Conservation (phyloP, 2,113 vertebrate species). For the Channa argus region DNA sequence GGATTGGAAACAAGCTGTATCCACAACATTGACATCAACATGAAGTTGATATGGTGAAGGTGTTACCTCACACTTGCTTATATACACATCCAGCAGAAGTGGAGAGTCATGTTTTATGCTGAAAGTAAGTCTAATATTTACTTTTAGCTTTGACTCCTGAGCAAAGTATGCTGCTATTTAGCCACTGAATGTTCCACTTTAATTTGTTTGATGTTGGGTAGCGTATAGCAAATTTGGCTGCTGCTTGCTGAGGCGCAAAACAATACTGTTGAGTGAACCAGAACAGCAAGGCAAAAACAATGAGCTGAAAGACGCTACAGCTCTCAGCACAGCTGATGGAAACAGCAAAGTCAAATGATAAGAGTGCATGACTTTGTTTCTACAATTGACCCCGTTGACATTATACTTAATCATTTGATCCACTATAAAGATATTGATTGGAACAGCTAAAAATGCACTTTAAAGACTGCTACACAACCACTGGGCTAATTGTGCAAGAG, state of each 20-base stretch:
- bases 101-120: conserved; percentile 5
- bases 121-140: conserved; percentile 3
- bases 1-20: conserved; percentile 14
- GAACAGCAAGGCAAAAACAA: not conserved
- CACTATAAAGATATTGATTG: no score
- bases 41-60: conserved; percentile 3
- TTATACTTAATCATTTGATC: not conserved
- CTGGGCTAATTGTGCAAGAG: not conserved
- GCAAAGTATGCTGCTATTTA: not conserved
- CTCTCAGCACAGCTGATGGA: not conserved
- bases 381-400: not conserved
- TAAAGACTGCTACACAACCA: not conserved
- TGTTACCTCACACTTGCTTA: conserved; percentile 9
- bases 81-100: conserved; percentile 13
- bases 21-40: conserved; percentile 17
- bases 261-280: not conserved
- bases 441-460: no score
- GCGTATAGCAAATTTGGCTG: no score
- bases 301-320: not conserved
- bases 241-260: not conserved
- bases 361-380: no score
- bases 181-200: not conserved
- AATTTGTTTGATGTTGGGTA: not conserved
- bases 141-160: not conserved
- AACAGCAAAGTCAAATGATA: not conserved